Base-by-base conservation (phyloP, 2,113 vertebrate species). In the Ivindomyrus marchei region DNA sequence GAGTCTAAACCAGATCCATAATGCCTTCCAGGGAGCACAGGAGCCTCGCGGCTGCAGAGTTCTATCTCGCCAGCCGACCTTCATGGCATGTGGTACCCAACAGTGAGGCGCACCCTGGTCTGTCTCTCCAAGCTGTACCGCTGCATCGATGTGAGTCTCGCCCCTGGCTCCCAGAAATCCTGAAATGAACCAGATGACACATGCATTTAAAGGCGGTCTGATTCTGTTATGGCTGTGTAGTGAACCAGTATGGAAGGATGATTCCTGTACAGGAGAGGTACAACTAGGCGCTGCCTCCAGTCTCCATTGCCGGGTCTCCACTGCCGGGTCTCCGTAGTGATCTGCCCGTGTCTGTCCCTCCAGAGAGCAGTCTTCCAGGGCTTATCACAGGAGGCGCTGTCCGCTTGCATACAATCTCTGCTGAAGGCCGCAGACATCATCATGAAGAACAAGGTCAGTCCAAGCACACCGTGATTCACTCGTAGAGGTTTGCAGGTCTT, bases 1-100 rank as follows among this genome's bases (percentile, higher is more conserved):
- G 3, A 80, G 36, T 46, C 4, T 31, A 6, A 11, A 39, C 9
- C 24, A 8, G 15, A 77, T 10, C 7, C 91, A 31, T 84, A 39
- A 74, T 58, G 11, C 88, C 88, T 19, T 86, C 92, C 93, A 98
- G 97, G 95, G 91, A 95, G 93, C 21, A 45, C 93, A 24, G 97
- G 97, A 92, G 95, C 96, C 11, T 93, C 96, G 50, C 97, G 97
- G 88, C 91, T 94, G 2, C 97, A 98, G 91, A 92, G 94, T 3
- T 97, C 96, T 0, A 93, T 99, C 93, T 99, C 98, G 91, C 98
- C 98, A 13, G 98, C 98, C n/a, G 98, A 99, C 95, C 96, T 99
- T 89, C 98, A 99, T 62, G 98, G 98, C 91, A 99, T 99, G 98
- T 99, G 98, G 98, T 99, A 99, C 93, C 98, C 98, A 0, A 99